Conservation (phyloP, 2,113 vertebrate genomes). For the Promerops cafer region DNA sequence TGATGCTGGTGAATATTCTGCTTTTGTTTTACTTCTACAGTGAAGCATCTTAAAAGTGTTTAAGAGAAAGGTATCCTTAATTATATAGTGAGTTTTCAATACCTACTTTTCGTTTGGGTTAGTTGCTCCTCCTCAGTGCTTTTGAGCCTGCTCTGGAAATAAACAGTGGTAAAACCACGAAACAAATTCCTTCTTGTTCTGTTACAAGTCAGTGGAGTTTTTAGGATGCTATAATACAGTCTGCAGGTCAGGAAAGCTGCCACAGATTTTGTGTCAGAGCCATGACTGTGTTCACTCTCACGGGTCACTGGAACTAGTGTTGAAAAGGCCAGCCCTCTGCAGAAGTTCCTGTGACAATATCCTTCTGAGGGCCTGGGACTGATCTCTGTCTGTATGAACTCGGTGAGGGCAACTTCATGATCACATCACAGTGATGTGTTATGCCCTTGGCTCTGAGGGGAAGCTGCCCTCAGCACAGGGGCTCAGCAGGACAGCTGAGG, state of each 20-base stretch:
- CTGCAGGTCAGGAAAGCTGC: not conserved
- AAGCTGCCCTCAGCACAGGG: not conserved
- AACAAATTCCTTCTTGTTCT: not conserved
- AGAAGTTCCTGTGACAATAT: not conserved
- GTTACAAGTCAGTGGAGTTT: not conserved
- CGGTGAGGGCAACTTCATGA: not conserved
- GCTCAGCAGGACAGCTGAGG: not conserved
- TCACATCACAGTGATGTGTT: not conserved
- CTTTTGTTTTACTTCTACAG: not conserved
- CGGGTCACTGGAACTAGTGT: not conserved
- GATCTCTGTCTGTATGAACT: not conserved
- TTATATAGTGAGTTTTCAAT: not conserved
- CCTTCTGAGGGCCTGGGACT: not conserved
- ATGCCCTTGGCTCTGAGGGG: not conserved
- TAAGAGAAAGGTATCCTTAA: not conserved
- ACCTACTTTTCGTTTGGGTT: not conserved
- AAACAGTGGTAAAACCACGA: not conserved
- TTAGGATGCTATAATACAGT: not conserved
- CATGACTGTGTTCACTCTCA: not conserved
- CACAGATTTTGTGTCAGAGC: not conserved
- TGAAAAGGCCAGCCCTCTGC: not conserved
- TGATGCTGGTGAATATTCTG: not conserved
- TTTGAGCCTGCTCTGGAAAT: not conserved
- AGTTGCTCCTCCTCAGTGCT: not conserved
- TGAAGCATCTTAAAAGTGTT: not conserved